Evolutionary conservation across 2,888 invertebrate genomes (phyloP).

Genomic region (Lacanobia oleracea): DNA sequence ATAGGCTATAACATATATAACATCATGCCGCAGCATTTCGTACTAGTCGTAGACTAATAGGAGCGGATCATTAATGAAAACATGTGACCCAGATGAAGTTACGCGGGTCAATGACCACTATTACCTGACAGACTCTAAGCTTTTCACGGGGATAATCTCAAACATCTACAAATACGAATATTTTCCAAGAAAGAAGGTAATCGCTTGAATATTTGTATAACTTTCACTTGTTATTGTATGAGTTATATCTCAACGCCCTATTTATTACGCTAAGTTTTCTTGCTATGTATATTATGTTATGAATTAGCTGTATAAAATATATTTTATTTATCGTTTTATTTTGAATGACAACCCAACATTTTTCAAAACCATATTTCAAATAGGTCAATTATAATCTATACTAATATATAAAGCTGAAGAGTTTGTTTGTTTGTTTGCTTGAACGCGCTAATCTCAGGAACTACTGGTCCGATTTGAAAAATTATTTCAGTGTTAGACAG

Average conservation of each 20-base stretch:
- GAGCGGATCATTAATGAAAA: too few relatives aligned
- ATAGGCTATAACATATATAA: too few relatives aligned
- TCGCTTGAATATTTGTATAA: slow-evolving; percentile 12
- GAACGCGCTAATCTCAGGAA: too few relatives aligned
- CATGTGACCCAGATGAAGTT: too few relatives aligned
- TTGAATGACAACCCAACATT: neutral
- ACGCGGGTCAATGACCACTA: too few relatives aligned
- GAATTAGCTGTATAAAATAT: neutral
- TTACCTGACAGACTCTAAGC: too few relatives aligned
- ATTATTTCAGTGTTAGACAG: too few relatives aligned
- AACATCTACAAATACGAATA: neutral
- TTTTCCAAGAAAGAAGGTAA: neutral
- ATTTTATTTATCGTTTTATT: slow-evolving; percentile 1
- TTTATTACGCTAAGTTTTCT: slow-evolving; percentile 1
- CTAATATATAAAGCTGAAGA: too few relatives aligned
- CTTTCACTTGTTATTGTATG: slow-evolving; percentile 11
- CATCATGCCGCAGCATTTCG: too few relatives aligned
- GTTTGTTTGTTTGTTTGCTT: too few relatives aligned
- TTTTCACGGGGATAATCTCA: neutral
- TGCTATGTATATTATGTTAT: neutral
- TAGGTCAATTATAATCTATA: neutral
- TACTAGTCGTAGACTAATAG: too few relatives aligned
- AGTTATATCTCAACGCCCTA: neutral
- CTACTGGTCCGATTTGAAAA: too few relatives aligned
- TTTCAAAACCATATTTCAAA: neutral